Evolutionary conservation across 1,140 invertebrate genomes (phyloP), one percentile per base, ranked within the genome.

Genomic region (Brachionus sp.): DNA sequence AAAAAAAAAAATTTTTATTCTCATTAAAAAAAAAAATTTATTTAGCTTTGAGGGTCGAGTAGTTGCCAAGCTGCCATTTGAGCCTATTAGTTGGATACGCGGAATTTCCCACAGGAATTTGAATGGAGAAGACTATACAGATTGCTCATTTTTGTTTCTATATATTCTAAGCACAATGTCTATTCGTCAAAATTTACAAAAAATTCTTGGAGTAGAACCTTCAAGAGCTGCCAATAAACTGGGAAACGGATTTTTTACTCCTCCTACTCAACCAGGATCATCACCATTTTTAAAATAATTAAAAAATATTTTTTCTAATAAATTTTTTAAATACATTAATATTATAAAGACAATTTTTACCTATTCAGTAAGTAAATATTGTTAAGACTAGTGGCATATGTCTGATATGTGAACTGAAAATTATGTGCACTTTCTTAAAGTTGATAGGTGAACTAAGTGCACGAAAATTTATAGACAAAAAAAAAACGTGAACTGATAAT

Each of bases 111-210:
- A 99, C 88, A 91, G 98, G 85, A 99, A 98, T 90, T 90, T 99
- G 37, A 91, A 94, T 3, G 97, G 97, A 19, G 95, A 97, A 86
- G 96, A 99, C 89, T 98, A 94, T 86, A 97, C 95, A n/a, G 96
- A 99, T 88, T 99, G 97, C 87, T 98, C 95, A 5, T 99, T 99
- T 87, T 98, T 99, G 85, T 99, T 99, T 88, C 91, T 99, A 4
- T 99, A 99, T 88, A 98, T 99, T 87, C 90, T 99, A 12, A 99
- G 96, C 88, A 99, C 98, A 13, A 99, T 99, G 97, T 98, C 95
- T 37, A 98, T 99, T 84, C 92, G 95, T 77, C 92, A 98, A 92
- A 99, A 99, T 88, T 96, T 98, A 84, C 97, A 99, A 90, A 99
- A 99, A 88, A 87, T 98, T 39, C 90, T 99, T 42, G 97, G 97